Evolutionary conservation across 2,113 vertebrate genomes (phyloP), one percentile per base, ranked within the genome.

Genomic region (Porphyrio hochstetteri): DNA sequence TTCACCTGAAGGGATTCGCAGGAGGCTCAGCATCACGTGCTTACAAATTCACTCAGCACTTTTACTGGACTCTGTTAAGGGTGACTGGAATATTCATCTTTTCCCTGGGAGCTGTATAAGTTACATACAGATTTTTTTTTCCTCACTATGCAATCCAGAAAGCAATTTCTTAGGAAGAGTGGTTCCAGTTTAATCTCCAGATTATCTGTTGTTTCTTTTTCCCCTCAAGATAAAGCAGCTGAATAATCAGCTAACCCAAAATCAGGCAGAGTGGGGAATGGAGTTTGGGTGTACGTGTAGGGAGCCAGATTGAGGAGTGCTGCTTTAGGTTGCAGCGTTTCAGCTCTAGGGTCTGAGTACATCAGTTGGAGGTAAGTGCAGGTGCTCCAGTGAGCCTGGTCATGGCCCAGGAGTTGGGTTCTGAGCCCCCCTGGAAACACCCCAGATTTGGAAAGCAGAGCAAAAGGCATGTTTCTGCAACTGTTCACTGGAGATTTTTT

Each of bases 181-280:
- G 7, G 40, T 93, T 93, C 50, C 60, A 40, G 82, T 87, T 96
- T 93, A 95, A 95, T 95, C 87, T 96, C 52, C 67, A 87, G 85
- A 93, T 97, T 92, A 97, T 96, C 91, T 77, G 42, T 80, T 69
- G 21, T 69, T 90, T 92, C 59, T 82, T 81, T 76, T 77, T 61
- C 16, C 31, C 46, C 65, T 20, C 40, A 82, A 86, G 76, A 88
- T 90, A 71, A 94, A 94, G 77, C 10, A 6, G 17, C 52, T 92
- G 79, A 92, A 86, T 96, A 87, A 93, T 94, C 46, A 46, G 42
- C 78, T 88, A 74, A 85, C 50, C 21, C 8, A 48, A 55, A 89
- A 80, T 77, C 69, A 76, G 52, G 52, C 38, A 64, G 17, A 46
- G 50, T 59, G 71, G 42, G 4, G 25, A 19, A 72, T 78, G 75